Evolutionary conservation across 1,140 invertebrate genomes (phyloP).

Genomic region (Helicoverpa armigera): DNA sequence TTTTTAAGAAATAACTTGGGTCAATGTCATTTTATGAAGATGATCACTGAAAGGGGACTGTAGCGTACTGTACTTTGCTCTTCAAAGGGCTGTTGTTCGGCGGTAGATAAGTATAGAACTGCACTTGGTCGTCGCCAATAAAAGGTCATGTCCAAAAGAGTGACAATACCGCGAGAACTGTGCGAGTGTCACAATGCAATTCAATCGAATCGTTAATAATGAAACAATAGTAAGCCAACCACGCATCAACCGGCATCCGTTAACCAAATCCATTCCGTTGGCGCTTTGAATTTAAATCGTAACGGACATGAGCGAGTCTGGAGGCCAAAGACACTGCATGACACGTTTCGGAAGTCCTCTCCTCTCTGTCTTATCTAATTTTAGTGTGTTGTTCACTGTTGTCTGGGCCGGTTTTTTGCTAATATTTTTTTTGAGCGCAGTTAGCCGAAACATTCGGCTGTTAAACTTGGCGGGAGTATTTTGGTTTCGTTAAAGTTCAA

Average conservation of each 20-base stretch:
- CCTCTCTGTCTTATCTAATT: conserved; percentile 45
- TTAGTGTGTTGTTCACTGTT: conserved; percentile 27
- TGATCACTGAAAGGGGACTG: too few relatives aligned
- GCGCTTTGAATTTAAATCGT: conserved; percentile 76
- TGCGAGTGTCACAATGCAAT: conserved; percentile 36
- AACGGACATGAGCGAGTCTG: conserved; percentile 61
- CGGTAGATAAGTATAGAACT: conserved; percentile 6
- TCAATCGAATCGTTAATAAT: conserved; percentile 34
- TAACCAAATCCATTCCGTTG: conserved; percentile 68
- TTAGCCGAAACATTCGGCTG: conserved; percentile 6
- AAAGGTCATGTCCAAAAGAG: conserved; percentile 32
- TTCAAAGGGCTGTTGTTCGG: neutral
- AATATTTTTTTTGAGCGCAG: conserved; percentile 31
- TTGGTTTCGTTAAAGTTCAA: conserved; percentile 3
- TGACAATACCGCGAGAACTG: conserved; percentile 41
- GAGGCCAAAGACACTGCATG: conserved; percentile 63
- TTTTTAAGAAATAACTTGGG: too few relatives aligned
- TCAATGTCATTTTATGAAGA: too few relatives aligned
- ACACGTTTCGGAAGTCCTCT: conserved; percentile 50
- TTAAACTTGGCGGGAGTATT: conserved; percentile 43
- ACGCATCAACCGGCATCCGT: conserved; percentile 59
- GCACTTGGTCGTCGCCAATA: conserved; percentile 35
- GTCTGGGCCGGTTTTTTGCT: conserved; percentile 47
- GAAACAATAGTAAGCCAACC: conserved; percentile 45
- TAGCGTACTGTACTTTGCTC: neutral